These are phyloP conservation scores for Xenentodon cancila DNA, from an alignment of 2,797 vertebrate species.

Conservation along the genomic window DNA sequence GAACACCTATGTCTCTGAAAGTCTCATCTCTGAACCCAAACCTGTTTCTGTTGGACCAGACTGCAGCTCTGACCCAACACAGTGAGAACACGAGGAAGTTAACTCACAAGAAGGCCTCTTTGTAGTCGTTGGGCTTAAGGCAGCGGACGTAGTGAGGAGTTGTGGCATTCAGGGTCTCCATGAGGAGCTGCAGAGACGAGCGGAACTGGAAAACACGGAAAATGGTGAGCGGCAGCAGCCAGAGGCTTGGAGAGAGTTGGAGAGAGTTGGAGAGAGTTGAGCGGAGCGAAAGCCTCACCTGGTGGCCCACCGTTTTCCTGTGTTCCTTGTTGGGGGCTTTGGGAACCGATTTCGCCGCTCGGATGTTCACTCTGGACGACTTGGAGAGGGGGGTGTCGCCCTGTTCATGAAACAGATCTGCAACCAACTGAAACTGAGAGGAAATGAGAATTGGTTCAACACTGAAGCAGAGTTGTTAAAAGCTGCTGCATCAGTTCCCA, in stretches of 20 bases:
- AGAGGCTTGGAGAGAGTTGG: not conserved
- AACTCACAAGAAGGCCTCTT: conserved; percentile 90
- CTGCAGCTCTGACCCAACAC: too few species aligned
- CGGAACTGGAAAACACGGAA: conserved; percentile 85
- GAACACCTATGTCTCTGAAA: too few species aligned
- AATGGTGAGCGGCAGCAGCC: not conserved
- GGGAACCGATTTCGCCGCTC: conserved; percentile 79
- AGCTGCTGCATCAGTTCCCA: too few species aligned
- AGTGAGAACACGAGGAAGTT: too few species aligned
- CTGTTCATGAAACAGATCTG: conserved; percentile 90
- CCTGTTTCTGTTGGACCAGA: too few species aligned
- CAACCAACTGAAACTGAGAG: conserved; percentile 88
- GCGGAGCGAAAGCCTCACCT: conserved; percentile 78
- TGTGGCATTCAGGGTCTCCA: conserved; percentile 95
- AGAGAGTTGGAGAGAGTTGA: not conserved
- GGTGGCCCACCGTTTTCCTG: conserved; percentile 92
- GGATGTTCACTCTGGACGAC: conserved; percentile 82
- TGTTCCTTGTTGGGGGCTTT: conserved; percentile 91
- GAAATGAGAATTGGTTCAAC: not conserved
- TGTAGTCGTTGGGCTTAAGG: conserved; percentile 94
- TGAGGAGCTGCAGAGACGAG: conserved; percentile 90
- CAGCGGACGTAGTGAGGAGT: conserved; percentile 97
- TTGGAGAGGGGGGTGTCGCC: conserved; percentile 64
- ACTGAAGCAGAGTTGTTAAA: not conserved
- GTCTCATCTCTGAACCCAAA: too few species aligned